These are phyloP conservation scores for Hylaeus volcanicus DNA, from an alignment of 1,140 invertebrate species.

Conservation along the genomic window DNA sequence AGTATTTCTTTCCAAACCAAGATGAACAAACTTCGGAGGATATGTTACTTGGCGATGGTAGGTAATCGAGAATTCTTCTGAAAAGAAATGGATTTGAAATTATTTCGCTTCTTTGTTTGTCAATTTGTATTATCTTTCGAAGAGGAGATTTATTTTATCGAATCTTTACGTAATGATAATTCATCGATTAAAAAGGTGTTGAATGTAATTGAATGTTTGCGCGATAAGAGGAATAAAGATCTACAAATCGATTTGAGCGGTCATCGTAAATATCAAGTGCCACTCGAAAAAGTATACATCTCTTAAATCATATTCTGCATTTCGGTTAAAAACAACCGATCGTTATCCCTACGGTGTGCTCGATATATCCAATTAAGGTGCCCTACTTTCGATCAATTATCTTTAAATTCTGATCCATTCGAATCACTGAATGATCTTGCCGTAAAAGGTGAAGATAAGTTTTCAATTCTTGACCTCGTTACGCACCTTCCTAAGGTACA, in stretches of 20 bases:
- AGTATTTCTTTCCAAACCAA: slow-evolving; percentile 54
- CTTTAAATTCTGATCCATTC: slow-evolving; percentile 42
- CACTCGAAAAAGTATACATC: not conserved
- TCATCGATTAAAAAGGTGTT: too few relatives aligned
- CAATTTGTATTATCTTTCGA: not conserved
- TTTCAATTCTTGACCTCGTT: not conserved
- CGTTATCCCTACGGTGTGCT: slow-evolving; percentile 1
- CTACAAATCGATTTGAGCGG: not conserved
- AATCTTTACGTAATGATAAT: too few relatives aligned
- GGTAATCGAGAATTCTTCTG: not conserved
- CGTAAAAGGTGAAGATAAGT: slow-evolving; percentile 32
- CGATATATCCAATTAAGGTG: slow-evolving; percentile 38
- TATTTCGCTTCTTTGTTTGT: not conserved
- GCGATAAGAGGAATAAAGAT: not conserved
- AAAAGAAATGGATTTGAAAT: too few relatives aligned
- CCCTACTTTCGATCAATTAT: slow-evolving; percentile 50
- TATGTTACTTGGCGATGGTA: slow-evolving; percentile 38
- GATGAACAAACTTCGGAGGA: slow-evolving; percentile 46
- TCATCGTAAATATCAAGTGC: not conserved
- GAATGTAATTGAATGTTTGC: too few relatives aligned
- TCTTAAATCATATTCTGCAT: not conserved
- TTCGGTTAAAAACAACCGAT: not conserved
- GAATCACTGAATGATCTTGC: slow-evolving; percentile 18
- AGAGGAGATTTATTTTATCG: too few relatives aligned
- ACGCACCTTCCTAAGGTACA: too few relatives aligned